Evolutionary conservation across 2,797 vertebrate genomes (phyloP), one percentile per base, ranked within the genome.

Genomic region (Spondyliosoma cantharus): DNA sequence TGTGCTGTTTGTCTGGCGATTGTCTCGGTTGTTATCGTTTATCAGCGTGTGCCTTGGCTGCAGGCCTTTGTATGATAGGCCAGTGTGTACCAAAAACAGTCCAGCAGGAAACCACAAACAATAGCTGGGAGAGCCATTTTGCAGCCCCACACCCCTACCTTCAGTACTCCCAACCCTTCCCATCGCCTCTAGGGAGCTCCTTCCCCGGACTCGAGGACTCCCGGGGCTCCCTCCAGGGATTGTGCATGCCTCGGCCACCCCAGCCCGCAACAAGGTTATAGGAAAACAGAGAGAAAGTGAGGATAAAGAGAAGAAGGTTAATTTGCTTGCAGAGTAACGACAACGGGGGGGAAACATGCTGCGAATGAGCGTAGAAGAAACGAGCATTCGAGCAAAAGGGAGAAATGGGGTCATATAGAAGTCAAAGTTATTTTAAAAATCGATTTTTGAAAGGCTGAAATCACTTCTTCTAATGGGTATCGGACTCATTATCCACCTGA

Each of bases 81-180:
- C 82, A 71, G 52, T 25, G 58, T 87, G 83, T 83, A 82, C 85
- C 59, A 53, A 74, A 89, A 89, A 84, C 87, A 90, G 74, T 59
- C 50, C 32, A 32, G 64, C 89, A 91, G 92, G 88, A 92, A 91
- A 82, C 79, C 1, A 61, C 66, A 82, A 86, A 93, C 91, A 93
- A 88, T 90, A 54, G 67, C 74, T 54, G 17, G n/a, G 62, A 71
- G 73, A 81, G 52, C 29, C 45, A 13, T 70, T 85, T 73, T 77
- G 52, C 65, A 74, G 61, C 54, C 19, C 37, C 52, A 27, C 69
- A n/a, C 29, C 53, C 54, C 37, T 43, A 61, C 22, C 70, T 56
- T 0, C 56, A 1, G 32, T 27, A 3, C 61, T 48, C n/a, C 50
- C 71, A 42, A 46, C 12, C 15, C 11, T 64, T 64, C 50, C 57